Evolutionary conservation across 2,797 vertebrate species (phyloP).

Genomic region (Sebastes dallii): DNA sequence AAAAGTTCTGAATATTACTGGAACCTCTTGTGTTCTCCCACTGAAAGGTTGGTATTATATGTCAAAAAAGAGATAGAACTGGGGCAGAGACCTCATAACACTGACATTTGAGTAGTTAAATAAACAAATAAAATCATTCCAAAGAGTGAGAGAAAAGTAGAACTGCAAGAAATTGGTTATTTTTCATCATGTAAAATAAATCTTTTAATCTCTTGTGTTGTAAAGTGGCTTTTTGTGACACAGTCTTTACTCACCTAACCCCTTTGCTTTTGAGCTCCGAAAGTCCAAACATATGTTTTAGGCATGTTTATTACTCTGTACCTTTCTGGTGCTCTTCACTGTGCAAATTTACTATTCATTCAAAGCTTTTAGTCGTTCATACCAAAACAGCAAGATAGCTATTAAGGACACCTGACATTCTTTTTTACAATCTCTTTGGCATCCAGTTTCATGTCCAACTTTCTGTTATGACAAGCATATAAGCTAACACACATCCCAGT

Average conservation of each 20-base stretch:
- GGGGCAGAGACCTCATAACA: slow-evolving; percentile 29
- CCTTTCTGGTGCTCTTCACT: slow-evolving; percentile 30
- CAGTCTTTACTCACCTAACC: slow-evolving; percentile 46
- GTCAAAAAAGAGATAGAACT: slow-evolving; percentile 8
- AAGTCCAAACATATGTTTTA: slow-evolving; percentile 8
- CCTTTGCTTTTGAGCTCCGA: background rate
- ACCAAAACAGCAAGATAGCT: slow-evolving; percentile 30
- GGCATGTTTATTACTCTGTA: slow-evolving; percentile 31
- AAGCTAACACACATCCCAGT: slow-evolving; percentile 5
- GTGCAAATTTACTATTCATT: slow-evolving; percentile 65
- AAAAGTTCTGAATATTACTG: background rate
- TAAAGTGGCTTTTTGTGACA: slow-evolving; percentile 64
- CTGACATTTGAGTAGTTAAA: slow-evolving; percentile 46
- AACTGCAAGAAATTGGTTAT: background rate
- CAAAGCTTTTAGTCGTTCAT: slow-evolving; percentile 43
- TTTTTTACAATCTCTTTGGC: slow-evolving; percentile 71
- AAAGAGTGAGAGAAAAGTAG: slow-evolving; percentile 2
- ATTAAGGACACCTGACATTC: slow-evolving; percentile 17
- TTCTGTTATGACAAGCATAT: slow-evolving; percentile 8
- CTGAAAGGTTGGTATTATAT: background rate
- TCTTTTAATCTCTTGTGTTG: slow-evolving; percentile 42
- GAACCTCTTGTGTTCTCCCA: slow-evolving; percentile 5
- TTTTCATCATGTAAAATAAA: slow-evolving; percentile 7
- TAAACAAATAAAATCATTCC: slow-evolving; percentile 30
- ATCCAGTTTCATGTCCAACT: slow-evolving; percentile 44